Base-by-base conservation (phyloP, 92 coral and sea anemone species). In the Paragorgia papillata region DNA sequence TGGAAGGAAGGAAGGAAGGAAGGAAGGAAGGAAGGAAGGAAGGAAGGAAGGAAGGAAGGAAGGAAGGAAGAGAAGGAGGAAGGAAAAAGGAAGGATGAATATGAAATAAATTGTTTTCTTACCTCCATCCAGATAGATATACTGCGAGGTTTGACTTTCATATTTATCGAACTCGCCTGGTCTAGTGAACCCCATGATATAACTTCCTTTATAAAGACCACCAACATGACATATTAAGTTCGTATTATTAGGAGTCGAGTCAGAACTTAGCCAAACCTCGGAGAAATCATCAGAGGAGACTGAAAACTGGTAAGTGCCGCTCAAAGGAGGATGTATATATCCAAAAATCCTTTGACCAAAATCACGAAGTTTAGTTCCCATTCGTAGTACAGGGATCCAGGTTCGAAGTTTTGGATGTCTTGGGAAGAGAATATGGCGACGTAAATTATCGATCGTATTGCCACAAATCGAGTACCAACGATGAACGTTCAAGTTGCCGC, bases 381-480 rank as follows among this genome's bases (percentile, higher is more conserved):
- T 68, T 26, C 59, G 34, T 24, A 68, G 33, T 0, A 27, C 25
- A 2, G 75, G 20, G 12, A 26, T 49, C 4, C 58, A 24, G 0
- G 75, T 68, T n/a, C 75, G 37, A 10, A 68, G 43, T 48, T 49
- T 68, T 9, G 75, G 75, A 30, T 68, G 75, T 24, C 30, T 68
- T 1, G 75, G 75, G 13, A 68, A 68, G 9, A 68, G 29, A 32
- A 68, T 46, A 30, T 68, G 75, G 14, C 59, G 37, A 17, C 75
- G 53, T 9, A 68, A 39, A 39, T 49, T 68, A 40, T 68, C 75
- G 9, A 68, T 33, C 0, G 75, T 68, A 25, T 49, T 68, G 0
- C 75, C 75, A 30, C 75, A 68, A 7, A 68, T 49, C 25, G 75
- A 44, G 32, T 68, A 68, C 75, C 75, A 68, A 29, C 75, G 75